A percentile compares a stretch with the other conserved stretches of the same genome.
Conservation (phyloP, 2,797 vertebrate genomes). For the Melopsittacus undulatus region DNA sequence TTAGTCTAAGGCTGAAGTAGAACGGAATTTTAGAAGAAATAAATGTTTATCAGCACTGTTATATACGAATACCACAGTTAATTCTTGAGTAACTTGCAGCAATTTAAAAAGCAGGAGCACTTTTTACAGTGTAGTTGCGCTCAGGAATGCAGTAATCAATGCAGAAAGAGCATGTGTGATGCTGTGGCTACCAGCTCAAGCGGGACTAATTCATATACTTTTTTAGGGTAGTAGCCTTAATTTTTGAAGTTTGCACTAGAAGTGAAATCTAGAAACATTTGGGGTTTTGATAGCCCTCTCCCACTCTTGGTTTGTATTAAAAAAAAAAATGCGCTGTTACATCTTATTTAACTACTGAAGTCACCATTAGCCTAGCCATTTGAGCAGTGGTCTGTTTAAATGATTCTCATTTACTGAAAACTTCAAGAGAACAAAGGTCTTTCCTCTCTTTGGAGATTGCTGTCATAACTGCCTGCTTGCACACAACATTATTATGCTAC, state of each 20-base stretch:
- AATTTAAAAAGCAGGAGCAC: neutral
- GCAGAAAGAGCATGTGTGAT: neutral
- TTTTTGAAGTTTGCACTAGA: neutral
- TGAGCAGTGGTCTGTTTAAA: neutral
- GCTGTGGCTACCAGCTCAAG: neutral
- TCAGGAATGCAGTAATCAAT: neutral
- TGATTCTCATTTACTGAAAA: neutral
- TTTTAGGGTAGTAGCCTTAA: neutral
- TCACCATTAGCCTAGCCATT: neutral
- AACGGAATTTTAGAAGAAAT: neutral
- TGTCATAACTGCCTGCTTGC: neutral
- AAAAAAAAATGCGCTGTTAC: neutral
- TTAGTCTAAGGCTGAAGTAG: neutral
- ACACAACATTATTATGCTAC: neutral
- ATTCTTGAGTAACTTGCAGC: neutral
- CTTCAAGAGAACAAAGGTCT: neutral
- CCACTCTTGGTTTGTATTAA: neutral
- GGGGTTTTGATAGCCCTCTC: neutral
- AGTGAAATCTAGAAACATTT: neutral
- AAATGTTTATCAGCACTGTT: neutral
- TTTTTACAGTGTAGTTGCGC: neutral
- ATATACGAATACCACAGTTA: neutral
- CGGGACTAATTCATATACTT: neutral
- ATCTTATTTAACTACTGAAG: neutral
- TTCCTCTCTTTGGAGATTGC: neutral